Evolutionary conservation across 2,888 invertebrate genomes (phyloP).

Genomic region (Megastigmus dorsalis): DNA sequence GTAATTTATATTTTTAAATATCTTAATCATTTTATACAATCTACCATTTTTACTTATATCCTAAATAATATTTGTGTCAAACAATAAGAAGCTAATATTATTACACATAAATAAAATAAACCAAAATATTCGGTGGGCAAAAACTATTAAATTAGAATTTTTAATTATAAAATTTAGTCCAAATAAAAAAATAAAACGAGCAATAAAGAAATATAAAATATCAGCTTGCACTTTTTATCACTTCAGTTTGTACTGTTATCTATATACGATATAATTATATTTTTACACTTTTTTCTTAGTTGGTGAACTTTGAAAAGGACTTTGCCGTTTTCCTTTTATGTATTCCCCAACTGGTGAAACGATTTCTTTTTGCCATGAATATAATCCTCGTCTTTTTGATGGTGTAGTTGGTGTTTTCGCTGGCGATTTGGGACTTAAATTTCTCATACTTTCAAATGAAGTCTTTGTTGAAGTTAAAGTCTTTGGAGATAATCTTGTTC

Average conservation of each 20-base stretch:
- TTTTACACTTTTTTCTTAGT: slow-evolving; percentile 39
- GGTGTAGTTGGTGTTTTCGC: slow-evolving; percentile 17
- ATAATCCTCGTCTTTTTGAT: slow-evolving; percentile 26
- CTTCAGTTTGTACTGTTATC: neutral
- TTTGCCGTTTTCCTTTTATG: slow-evolving; percentile 53
- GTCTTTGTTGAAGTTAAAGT: neutral
- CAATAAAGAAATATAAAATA: slow-evolving; percentile 46
- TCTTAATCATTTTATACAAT: slow-evolving; percentile 1
- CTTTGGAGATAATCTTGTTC: slow-evolving; percentile 36
- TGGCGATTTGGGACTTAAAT: slow-evolving; percentile 33
- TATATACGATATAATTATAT: no score
- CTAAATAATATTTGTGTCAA: neutral
- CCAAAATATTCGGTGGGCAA: slow-evolving; percentile 11
- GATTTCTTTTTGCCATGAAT: slow-evolving; percentile 50
- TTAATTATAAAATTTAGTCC: slow-evolving; percentile 42
- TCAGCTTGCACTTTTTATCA: slow-evolving; percentile 46
- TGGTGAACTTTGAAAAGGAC: slow-evolving; percentile 51
- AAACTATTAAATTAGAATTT: slow-evolving; percentile 39
- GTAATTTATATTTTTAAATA: neutral
- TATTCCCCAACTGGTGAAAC: slow-evolving; percentile 58
- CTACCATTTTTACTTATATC: neutral
- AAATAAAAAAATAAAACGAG: slow-evolving; percentile 34
- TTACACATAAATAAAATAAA: slow-evolving; percentile 15
- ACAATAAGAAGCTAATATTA: neutral
- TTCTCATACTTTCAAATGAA: slow-evolving; percentile 21